Evolutionary conservation across 2,888 invertebrate genomes (phyloP), one percentile per base, ranked within the genome.

Genomic region (Cheilosia variabilis): DNA sequence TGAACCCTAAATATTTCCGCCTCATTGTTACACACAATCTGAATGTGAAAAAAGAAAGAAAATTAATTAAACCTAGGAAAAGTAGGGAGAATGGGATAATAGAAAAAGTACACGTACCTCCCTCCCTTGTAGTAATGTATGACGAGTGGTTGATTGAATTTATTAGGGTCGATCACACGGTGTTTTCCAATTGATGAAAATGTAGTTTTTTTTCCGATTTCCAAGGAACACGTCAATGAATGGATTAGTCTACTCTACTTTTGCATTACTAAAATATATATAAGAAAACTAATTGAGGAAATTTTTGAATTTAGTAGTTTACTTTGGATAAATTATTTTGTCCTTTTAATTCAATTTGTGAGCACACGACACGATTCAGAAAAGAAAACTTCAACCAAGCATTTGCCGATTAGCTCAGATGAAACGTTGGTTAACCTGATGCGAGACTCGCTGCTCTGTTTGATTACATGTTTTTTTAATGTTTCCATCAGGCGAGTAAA

Each of bases 341-440:
- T 55, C 37, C 55, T 43, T 19, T 72, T 86, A 86, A 86, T 86
- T 86, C n/a, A 81, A 86, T 86, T 86, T 86, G 52, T 45, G 62
- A 72, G 73, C 75, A 81, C 81, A 86, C 81, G 86, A 81, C 86
- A 86, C 76, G 66, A 86, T 60, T 72, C 55, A 77, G 76, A 76
- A 69, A 63, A 86, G 76, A 76, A 69, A 63, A 86, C 81, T 77
- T 81, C 72, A 86, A 72, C 71, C 80, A 37, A 68, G 68, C 69
- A 69, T 72, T 86, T 81, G 24, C 86, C 86, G 86, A 86, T 58
- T 72, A 45, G 52, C 4, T 9, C 43, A 10, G 19, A 19, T n/a
- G 1, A 10, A 37, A 47, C 57, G 77, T 86, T 86, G 86, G 66
- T 50, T 37, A 68, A 10, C 43, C 86, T 86, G 72, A n/a, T 9